These are phyloP conservation scores for Enteromius unitaeniatus DNA, from an alignment of 2,797 vertebrate species.

Conservation along the genomic window DNA sequence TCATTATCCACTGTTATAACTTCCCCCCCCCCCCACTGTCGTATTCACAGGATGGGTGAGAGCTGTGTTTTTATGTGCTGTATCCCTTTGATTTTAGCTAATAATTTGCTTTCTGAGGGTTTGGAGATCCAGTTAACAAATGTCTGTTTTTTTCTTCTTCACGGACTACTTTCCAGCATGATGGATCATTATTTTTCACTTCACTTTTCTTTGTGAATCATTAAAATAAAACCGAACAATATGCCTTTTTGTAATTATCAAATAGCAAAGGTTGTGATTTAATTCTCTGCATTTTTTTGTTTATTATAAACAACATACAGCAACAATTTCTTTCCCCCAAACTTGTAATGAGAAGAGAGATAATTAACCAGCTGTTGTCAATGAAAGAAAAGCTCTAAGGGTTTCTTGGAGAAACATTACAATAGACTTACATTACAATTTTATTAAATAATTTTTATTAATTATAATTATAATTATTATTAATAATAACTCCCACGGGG, in stretches of 20 bases:
- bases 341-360: not conserved
- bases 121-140: not conserved
- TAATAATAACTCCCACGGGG: not conserved
- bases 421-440: no score
- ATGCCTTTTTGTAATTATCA: not conserved
- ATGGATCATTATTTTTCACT: not conserved
- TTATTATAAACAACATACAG: not conserved
- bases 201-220: not conserved
- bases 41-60: not conserved
- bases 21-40: not conserved
- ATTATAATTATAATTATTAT: not conserved
- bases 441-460: not conserved
- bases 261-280: not conserved
- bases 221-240: not conserved
- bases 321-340: not conserved
- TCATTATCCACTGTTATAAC: conserved; percentile 7
- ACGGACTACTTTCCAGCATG: not conserved
- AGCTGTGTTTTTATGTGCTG: not conserved
- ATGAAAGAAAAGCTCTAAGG: not conserved
- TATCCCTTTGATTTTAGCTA: not conserved
- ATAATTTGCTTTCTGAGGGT: not conserved
- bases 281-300: not conserved
- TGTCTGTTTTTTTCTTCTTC: not conserved
- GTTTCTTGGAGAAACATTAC: not conserved
- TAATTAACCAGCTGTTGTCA: not conserved